phyloP scores from a whole-genome alignment of 2,888 invertebrate species.

The Drosophila picticornis region DNA sequence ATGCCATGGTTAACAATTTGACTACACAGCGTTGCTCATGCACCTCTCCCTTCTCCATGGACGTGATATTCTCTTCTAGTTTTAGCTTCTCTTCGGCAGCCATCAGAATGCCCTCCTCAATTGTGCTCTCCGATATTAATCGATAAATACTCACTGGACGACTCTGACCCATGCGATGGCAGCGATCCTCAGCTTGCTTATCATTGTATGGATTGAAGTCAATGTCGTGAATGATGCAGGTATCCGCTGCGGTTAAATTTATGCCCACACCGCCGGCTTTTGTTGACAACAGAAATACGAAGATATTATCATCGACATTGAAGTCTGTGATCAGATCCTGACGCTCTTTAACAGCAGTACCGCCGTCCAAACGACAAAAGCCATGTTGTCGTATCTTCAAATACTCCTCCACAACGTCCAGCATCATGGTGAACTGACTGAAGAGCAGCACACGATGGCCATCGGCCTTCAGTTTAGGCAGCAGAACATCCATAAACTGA shows the following conservation, averaged over 20 bases:
- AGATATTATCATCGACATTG: slow-evolving; percentile 91
- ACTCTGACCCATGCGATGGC: slow-evolving; percentile 91
- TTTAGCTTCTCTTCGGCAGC: slow-evolving; percentile 96
- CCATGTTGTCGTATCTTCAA: slow-evolving; percentile 90
- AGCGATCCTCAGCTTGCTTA: slow-evolving; percentile 97
- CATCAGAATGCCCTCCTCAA: slow-evolving; percentile 96
- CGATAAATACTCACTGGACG: slow-evolving; percentile 95
- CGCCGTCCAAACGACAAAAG: slow-evolving; percentile 95
- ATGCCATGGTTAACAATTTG: slow-evolving; percentile 91
- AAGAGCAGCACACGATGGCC: slow-evolving; percentile 96
- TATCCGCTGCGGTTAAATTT: slow-evolving; percentile 97
- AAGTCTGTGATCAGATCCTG: slow-evolving; percentile 96
- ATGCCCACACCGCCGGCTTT: slow-evolving; percentile 98
- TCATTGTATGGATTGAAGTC: slow-evolving; percentile 99
- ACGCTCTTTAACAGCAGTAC: slow-evolving; percentile 93
- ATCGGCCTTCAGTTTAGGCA: slow-evolving; percentile 90
- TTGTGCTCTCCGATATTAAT: slow-evolving; percentile 93
- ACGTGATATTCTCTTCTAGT: slow-evolving; percentile 93
- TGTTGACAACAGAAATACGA: slow-evolving; percentile 96
- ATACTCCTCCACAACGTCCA: slow-evolving; percentile 96
- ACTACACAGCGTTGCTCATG: slow-evolving; percentile 92
- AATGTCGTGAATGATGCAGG: slow-evolving; percentile 97
- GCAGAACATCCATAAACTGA: slow-evolving; percentile 90
- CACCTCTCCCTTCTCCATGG: slow-evolving; percentile 86
- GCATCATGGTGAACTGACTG: slow-evolving; percentile 98